phyloP scores from a whole-genome alignment of 1,140 invertebrate species.

The Papilio dardanus region DNA sequence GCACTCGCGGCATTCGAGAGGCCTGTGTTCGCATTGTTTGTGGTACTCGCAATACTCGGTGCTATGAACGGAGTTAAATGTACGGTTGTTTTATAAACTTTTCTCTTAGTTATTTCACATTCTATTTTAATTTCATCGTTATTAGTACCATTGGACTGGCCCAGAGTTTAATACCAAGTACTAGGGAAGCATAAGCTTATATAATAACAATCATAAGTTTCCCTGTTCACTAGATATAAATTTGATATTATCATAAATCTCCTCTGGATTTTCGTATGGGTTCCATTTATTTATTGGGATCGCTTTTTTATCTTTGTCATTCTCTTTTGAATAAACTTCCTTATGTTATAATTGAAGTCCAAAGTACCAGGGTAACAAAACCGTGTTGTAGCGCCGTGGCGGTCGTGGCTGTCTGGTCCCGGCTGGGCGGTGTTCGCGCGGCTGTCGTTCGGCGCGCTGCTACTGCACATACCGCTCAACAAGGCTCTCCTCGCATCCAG shows the following conservation, averaged over 20 bases:
- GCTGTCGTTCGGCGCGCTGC: conserved; percentile 69
- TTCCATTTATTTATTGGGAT: no score
- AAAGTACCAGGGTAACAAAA: conserved; percentile 14
- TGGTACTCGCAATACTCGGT: conserved; percentile 56
- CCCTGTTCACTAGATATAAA: no score
- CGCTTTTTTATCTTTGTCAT: no score
- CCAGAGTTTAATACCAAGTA: no score
- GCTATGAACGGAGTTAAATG: conserved; percentile 65
- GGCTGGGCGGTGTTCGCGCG: conserved; percentile 59
- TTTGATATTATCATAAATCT: no score
- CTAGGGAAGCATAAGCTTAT: no score
- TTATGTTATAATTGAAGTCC: no score
- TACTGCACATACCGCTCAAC: conserved; percentile 72
- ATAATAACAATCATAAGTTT: no score
- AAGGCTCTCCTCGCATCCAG: conserved; percentile 61
- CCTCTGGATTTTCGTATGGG: no score
- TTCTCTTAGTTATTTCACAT: not conserved
- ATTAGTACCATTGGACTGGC: no score
- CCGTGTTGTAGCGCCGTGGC: conserved; percentile 51
- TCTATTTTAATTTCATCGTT: no score
- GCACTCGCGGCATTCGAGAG: conserved; percentile 64
- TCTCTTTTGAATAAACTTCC: no score
- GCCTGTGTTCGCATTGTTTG: conserved; percentile 58
- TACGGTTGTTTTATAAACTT: conserved; percentile 39
- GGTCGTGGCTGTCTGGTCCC: conserved; percentile 47